Percentiles rank a stretch among this genome's conserved stretches.
These are phyloP conservation scores for Doris montereyensis DNA, from an alignment of 2,888 invertebrate genomes.

Conservation along the genomic window DNA sequence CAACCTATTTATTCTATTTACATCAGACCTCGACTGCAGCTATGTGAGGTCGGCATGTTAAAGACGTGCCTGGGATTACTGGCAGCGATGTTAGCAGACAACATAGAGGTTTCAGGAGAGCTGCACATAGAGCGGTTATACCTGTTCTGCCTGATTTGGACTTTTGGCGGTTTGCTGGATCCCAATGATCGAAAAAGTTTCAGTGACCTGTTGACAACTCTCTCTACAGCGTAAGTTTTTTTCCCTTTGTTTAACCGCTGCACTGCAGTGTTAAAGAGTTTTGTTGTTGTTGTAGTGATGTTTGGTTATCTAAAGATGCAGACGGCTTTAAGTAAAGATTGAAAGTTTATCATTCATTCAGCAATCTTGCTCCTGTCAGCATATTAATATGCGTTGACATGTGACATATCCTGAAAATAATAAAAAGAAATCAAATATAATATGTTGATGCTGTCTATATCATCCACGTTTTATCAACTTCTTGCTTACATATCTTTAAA, in stretches of 20 bases:
- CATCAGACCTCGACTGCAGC: slow-evolving; percentile 63
- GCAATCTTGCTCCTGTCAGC: no score
- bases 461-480: no score
- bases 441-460: no score
- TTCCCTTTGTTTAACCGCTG: background rate
- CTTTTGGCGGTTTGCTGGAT: slow-evolving; percentile 71
- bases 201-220: slow-evolving; percentile 69
- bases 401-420: no score
- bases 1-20: no score
- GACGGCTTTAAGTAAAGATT: no score
- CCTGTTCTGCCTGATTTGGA: slow-evolving; percentile 73
- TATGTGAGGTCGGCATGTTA: slow-evolving; percentile 71
- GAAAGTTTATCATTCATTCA: no score
- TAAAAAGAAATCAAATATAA: no score
- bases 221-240: slow-evolving; percentile 69
- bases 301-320: no score
- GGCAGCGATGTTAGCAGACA: slow-evolving; percentile 72
- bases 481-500: no score
- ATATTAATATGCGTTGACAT: no score
- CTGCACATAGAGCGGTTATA: slow-evolving; percentile 71
- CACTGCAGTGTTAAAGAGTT: background rate
- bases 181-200: slow-evolving; percentile 67
- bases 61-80: slow-evolving; percentile 69
- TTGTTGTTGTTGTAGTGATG: no score
- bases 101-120: slow-evolving; percentile 72